phyloP scores from a whole-genome alignment of 2,888 invertebrate genomes.

The Falcaria lacertinaria region DNA sequence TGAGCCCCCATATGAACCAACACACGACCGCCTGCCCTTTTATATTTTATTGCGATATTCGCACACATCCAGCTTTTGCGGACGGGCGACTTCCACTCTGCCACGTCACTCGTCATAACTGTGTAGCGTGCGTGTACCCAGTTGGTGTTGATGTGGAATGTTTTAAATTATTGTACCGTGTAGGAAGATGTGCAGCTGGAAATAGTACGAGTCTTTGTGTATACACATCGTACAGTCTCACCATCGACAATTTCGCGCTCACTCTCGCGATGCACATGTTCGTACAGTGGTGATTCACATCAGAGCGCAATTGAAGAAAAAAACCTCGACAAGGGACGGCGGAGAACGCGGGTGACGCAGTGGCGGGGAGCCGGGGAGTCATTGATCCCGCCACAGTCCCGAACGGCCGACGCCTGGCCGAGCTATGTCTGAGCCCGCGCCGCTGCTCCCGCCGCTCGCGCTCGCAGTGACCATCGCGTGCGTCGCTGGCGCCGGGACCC shows the following conservation, averaged over 20 bases:
- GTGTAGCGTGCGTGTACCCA: background rate
- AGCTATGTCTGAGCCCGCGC: slow-evolving; percentile 54
- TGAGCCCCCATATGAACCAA: slow-evolving; percentile 33
- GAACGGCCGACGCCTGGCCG: slow-evolving; percentile 61
- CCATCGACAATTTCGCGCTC: slow-evolving; percentile 35
- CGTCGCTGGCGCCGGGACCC: slow-evolving; percentile 65
- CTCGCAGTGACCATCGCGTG: slow-evolving; percentile 53
- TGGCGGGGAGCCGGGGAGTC: slow-evolving; percentile 62
- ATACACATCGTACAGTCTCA: slow-evolving; percentile 21
- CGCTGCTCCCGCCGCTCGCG: slow-evolving; percentile 58
- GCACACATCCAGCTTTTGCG: slow-evolving; percentile 18
- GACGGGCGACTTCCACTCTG: background rate
- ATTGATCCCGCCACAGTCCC: slow-evolving; percentile 74
- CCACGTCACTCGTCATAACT: slow-evolving; percentile 1
- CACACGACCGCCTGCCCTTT: slow-evolving; percentile 14
- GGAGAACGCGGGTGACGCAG: slow-evolving; percentile 65
- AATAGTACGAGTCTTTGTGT: slow-evolving; percentile 13
- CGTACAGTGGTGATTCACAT: slow-evolving; percentile 61
- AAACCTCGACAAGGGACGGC: slow-evolving; percentile 56
- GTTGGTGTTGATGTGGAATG: background rate
- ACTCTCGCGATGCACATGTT: slow-evolving; percentile 61
- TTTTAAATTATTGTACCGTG: background rate
- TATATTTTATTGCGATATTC: slow-evolving; percentile 20
- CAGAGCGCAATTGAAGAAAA: slow-evolving; percentile 61
- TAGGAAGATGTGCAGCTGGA: slow-evolving; percentile 9